Base-by-base conservation (phyloP, 2,113 vertebrate species). In the Nothobranchius kuhntae region DNA sequence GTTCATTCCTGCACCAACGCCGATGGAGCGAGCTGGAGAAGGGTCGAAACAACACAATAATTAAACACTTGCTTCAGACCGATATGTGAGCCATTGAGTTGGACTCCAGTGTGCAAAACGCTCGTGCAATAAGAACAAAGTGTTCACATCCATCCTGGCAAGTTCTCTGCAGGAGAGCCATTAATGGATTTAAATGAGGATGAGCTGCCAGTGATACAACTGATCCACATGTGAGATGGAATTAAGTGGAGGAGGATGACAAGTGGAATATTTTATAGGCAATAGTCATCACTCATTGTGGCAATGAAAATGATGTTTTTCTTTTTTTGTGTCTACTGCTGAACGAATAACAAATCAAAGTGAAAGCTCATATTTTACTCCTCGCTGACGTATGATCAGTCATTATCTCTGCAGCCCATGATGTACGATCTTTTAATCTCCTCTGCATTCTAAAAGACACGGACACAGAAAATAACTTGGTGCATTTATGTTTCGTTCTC, bases 161-260 rank as follows among this genome's bases (percentile, higher is more conserved):
- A 83, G 67, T 72, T 77, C 83, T 74, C 81, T 61, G 69, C 69
- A 82, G 81, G 63, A 84, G 81, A 84, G 75, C 80, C 81, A 82
- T 84, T 83, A 83, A 86, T 75, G 69, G 65, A 81, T 86, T 82
- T 71, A 86, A 80, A 86, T 79, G 77, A 87, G 75, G 61, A 84
- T 30, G 78, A 81, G 77, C 61, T 84, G 82, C 77, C 74, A 68
- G 70, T 55, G 83, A 84, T 77, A 73, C 71, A 74, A 81, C 69
- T 78, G 79, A 84, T 87, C 68, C 70, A 66, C 71, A 78, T 82
- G 87, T 84, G 81, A 84, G 74, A 85, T 75, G 69, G 79, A 81
- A 81, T 86, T 81, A 86, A 79, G 68, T 72, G 61, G 62, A 81
- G 73, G 70, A 79, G 66, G 77, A 75, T 79, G 87, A 89, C 85